phyloP scores from a whole-genome alignment of 2,113 vertebrate genomes.

The Dryoscopus gambensis region DNA sequence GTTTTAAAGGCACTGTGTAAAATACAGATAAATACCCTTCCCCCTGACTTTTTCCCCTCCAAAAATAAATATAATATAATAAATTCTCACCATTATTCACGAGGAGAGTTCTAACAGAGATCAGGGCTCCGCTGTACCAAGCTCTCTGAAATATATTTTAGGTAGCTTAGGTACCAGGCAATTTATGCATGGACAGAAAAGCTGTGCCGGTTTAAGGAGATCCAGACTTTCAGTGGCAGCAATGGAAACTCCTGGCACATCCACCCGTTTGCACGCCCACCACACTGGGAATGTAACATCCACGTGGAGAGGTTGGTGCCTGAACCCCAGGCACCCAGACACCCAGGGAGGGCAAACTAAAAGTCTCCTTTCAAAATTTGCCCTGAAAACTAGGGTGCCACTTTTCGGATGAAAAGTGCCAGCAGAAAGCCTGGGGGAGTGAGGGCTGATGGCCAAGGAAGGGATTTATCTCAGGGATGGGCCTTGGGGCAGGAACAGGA shows the following conservation, averaged over 20 bases:
- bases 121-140: background rate
- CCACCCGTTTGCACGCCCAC: background rate
- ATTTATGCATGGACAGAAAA: background rate
- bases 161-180: constrained; percentile 17
- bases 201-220: background rate
- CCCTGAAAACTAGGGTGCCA: background rate
- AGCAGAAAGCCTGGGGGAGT: background rate
- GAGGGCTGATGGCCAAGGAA: background rate
- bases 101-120: background rate
- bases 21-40: background rate
- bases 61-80: background rate
- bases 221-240: background rate
- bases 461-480: background rate
- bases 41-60: background rate
- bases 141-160: constrained; percentile 18
- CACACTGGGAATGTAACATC: background rate
- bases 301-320: rapidly evolving
- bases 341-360: background rate
- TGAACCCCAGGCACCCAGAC: background rate
- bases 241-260: background rate
- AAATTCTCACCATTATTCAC: background rate
- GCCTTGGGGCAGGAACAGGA: background rate
- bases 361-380: background rate
- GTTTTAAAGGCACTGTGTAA: background rate
- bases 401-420: background rate